A percentile compares a stretch with the other conserved stretches of the same genome.
These are phyloP conservation scores for Trichomycterus rosablanca DNA, from an alignment of 2,113 vertebrate genomes.

Conservation along the genomic window DNA sequence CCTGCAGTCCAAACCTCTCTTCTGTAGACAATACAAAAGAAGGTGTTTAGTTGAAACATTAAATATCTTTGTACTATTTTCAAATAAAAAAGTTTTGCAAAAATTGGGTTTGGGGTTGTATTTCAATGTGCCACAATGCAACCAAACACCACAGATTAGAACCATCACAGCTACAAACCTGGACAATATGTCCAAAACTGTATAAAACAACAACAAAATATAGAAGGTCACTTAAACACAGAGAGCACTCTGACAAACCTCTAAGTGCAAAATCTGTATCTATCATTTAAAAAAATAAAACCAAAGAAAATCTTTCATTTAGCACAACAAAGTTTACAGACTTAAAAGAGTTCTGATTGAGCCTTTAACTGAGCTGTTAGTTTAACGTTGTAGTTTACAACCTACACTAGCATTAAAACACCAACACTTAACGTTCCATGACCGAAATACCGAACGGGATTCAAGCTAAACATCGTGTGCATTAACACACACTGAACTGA, in stretches of 20 bases:
- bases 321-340: conserved; percentile 54
- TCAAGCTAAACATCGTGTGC: too few relatives aligned
- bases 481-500: conserved; percentile 15
- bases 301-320: conserved; percentile 10
- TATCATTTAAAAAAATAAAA: conserved; percentile 20
- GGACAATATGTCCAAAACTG: conserved; percentile 70
- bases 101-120: too few relatives aligned
- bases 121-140: conserved; percentile 39
- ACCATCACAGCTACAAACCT: conserved; percentile 52
- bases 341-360: conserved; percentile 40
- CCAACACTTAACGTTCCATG: conserved; percentile 17
- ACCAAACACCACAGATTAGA: conserved; percentile 43
- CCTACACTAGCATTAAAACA: conserved; percentile 18
- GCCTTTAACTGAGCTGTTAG: too few relatives aligned
- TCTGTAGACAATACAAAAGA: too few relatives aligned
- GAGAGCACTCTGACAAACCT: conserved; percentile 61
- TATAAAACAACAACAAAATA: conserved; percentile 62
- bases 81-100: too few relatives aligned
- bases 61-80: too few relatives aligned
- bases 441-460: too few relatives aligned
- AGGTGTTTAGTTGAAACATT: too few relatives aligned
- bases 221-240: conserved; percentile 74
- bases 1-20: too few relatives aligned
- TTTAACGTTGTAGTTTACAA: too few relatives aligned
- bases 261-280: conserved; percentile 56